Evolutionary conservation across 1,140 invertebrate genomes (phyloP), one percentile per base, ranked within the genome.

Genomic region (Scaptomyza graminum): DNA sequence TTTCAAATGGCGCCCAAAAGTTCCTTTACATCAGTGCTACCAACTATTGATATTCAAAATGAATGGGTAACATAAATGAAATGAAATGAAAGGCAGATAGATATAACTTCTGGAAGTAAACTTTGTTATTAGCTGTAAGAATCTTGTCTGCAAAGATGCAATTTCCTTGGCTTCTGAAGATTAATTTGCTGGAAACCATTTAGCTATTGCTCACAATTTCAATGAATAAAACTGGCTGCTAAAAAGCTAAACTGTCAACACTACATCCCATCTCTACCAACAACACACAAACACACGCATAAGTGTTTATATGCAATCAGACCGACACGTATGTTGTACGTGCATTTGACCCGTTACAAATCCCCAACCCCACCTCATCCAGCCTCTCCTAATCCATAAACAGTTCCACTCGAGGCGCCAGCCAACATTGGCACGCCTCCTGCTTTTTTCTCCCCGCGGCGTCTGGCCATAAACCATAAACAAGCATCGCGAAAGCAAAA

Each of bases 261-360:
- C 16, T 39, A n/a, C 1, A 7, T 43, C 18, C 2, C 18, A 56
- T 13, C 54, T n/a, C 43, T 15, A 63, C 44, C 52, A 54, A 41
- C 37, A 25, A 46, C 44, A 66, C 22, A 50, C 54, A 41, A 6
- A 16, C 6, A 63, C n/a, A 34, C 16, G 12, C 28, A 39, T 43
- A 39, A 68, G 63, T 79, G 85, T 90, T 90, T 90, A 90, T 90
- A 69, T 81, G 78, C 81, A 90, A 90, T 90, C 85, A 85, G 76
- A 18, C 74, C 67, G 79, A 85, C 87, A 90, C 87, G 85, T 79
- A 82, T 85, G 69, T 60, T 63, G 61, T 76, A 90, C 79, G 78
- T 85, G 75, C 57, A 70, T 65, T 63, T 71, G 67, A 44, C 49
- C 44, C 49, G 37, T 43, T 44, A 51, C 62, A 49, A 8, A 41